Percentiles rank a stretch among this genome's conserved stretches.
phyloP scores from a whole-genome alignment of 1,140 invertebrate species.

The Lasioglossum albipes region DNA sequence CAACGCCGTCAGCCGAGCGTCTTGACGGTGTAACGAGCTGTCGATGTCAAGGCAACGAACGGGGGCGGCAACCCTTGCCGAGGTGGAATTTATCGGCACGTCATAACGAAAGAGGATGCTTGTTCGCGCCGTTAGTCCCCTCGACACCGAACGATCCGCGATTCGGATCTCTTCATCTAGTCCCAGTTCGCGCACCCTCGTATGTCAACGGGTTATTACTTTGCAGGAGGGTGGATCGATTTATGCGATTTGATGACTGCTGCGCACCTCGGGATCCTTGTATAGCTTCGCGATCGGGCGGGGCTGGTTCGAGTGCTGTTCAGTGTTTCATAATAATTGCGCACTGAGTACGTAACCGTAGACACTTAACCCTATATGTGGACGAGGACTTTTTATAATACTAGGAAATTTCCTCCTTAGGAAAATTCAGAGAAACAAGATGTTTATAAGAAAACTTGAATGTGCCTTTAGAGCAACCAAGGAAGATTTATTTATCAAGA shows the following conservation, averaged over 20 bases:
- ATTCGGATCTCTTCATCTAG: constrained; percentile 48
- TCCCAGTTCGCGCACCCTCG: not conserved
- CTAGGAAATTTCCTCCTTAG: no score
- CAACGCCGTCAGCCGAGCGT: constrained; percentile 21
- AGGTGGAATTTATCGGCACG: constrained; percentile 41
- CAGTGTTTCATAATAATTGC: no score
- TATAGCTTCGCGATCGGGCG: not conserved
- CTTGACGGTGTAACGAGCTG: constrained; percentile 48
- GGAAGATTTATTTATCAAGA: no score
- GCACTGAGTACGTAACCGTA: no score
- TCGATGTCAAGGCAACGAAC: constrained; percentile 45
- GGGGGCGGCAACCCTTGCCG: constrained; percentile 13
- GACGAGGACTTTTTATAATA: no score
- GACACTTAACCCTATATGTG: no score
- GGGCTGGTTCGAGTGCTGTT: not conserved
- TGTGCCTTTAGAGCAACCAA: no score
- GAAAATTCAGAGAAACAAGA: no score
- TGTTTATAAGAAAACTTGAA: no score
- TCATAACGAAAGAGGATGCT: constrained; percentile 46
- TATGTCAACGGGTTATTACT: constrained; percentile 35
- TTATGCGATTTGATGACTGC: not conserved
- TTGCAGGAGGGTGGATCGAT: not conserved
- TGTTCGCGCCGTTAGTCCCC: constrained; percentile 22
- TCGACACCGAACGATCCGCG: not conserved
- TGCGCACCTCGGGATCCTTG: not conserved